Evolutionary conservation across 2,888 invertebrate species (phyloP).

Genomic region (Eutolmus rufibarbis): DNA sequence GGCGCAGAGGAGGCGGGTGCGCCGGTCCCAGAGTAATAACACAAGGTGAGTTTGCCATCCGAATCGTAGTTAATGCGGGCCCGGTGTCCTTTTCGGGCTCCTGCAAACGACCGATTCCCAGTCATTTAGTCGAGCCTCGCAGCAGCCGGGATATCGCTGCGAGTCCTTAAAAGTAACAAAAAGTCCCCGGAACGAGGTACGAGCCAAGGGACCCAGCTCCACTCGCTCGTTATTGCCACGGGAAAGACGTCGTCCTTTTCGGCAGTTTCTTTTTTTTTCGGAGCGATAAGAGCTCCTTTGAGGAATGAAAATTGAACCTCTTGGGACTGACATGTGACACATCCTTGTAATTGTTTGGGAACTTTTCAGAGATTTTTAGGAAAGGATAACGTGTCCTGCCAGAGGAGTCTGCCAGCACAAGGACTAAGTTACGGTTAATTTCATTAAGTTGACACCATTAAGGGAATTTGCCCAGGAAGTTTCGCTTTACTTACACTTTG

Average conservation of each 20-base stretch:
- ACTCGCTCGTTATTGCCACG: background rate
- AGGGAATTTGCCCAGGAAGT: background rate
- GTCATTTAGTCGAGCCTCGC: background rate
- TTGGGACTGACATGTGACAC: background rate
- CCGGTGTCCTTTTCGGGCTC: background rate
- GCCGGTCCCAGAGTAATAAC: slow-evolving; percentile 77
- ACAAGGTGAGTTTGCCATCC: slow-evolving; percentile 57
- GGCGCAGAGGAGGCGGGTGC: slow-evolving; percentile 69
- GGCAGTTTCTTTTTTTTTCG: background rate
- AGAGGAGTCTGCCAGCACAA: background rate
- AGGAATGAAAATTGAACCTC: background rate
- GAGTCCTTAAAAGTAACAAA: background rate
- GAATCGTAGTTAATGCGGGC: background rate
- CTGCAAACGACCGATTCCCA: background rate
- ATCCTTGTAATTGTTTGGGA: background rate
- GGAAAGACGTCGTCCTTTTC: background rate
- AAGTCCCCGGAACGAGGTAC: background rate
- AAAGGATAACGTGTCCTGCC: background rate
- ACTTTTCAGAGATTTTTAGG: background rate
- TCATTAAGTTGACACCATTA: background rate
- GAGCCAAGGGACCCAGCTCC: background rate
- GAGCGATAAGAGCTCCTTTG: background rate
- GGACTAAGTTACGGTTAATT: background rate
- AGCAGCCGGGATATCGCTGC: background rate
- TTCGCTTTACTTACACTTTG: background rate